Conservation (phyloP, 2,888 invertebrate genomes). For the Halictus quadricinctus region DNA sequence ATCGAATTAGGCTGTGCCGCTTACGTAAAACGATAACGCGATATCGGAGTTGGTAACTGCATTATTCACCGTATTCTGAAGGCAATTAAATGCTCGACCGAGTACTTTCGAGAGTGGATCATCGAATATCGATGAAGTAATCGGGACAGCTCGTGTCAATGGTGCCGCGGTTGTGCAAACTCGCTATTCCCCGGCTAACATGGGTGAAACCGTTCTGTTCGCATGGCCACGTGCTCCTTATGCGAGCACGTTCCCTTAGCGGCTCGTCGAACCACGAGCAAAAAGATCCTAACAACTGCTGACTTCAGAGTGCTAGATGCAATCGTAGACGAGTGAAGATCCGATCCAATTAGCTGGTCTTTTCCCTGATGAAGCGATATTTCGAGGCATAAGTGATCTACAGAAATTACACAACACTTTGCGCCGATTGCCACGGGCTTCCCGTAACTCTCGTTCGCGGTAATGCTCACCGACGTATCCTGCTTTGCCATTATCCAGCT, state of each 20-base stretch:
- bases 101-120: conserved; percentile 13
- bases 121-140: conserved; percentile 32
- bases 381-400: conserved; percentile 37
- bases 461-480: conserved; percentile 27
- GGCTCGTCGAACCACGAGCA: too few species aligned
- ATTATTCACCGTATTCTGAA: conserved; percentile 15
- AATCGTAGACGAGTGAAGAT: conserved; percentile 43
- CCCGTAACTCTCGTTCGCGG: conserved; percentile 31
- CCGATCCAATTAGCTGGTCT: conserved; percentile 54
- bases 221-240: background rate
- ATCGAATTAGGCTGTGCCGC: conserved; percentile 24
- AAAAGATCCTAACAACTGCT: background rate
- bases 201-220: background rate
- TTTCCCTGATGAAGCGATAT: conserved; percentile 37
- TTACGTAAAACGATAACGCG: conserved; percentile 54
- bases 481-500: conserved; percentile 19
- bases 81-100: conserved; percentile 15
- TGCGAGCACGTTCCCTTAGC: background rate
- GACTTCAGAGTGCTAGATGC: conserved; percentile 17
- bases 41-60: conserved; percentile 26
- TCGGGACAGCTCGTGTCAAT: conserved; percentile 14
- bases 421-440: conserved; percentile 44
- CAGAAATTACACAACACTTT: conserved; percentile 60
- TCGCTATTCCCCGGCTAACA: conserved; percentile 4
- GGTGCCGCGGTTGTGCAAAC: conserved; percentile 24